Evolutionary conservation across 2,888 invertebrate species (phyloP).

Genomic region (Sminthurides aquaticus): DNA sequence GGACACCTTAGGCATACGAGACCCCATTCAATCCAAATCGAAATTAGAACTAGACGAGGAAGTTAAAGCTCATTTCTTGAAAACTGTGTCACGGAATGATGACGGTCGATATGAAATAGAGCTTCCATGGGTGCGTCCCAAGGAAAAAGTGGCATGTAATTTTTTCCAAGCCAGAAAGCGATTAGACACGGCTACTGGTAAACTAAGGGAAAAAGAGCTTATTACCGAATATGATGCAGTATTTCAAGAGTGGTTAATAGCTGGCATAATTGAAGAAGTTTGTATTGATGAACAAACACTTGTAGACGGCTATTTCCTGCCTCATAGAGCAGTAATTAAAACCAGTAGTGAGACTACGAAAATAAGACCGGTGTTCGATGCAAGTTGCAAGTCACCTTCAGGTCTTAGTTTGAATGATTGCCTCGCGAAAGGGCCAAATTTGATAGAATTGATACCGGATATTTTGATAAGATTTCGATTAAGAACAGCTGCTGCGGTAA

Average conservation of each 20-base stretch:
- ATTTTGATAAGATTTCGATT: conserved; percentile 24
- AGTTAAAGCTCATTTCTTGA: conserved; percentile 11
- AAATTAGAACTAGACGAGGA: neutral
- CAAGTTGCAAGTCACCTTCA: conserved; percentile 11
- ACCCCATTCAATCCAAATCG: conserved; percentile 25
- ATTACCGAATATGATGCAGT: conserved; percentile 14
- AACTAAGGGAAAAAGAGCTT: neutral
- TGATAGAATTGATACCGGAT: conserved; percentile 34
- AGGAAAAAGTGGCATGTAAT: conserved; percentile 40
- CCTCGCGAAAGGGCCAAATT: conserved; percentile 36
- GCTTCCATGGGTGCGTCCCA: conserved; percentile 44
- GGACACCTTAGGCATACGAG: conserved; percentile 27
- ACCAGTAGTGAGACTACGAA: conserved; percentile 30
- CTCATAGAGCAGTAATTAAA: conserved; percentile 41
- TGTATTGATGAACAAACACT: neutral
- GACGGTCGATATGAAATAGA: conserved; percentile 44
- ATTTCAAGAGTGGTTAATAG: conserved; percentile 18
- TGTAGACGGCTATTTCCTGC: conserved; percentile 14
- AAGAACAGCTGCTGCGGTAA: conserved; percentile 30
- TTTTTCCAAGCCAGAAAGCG: conserved; percentile 9
- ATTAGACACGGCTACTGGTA: conserved; percentile 4
- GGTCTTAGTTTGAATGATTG: conserved; percentile 37
- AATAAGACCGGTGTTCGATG: conserved; percentile 35
- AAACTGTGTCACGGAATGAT: conserved; percentile 41
- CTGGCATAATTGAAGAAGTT: conserved; percentile 43